Conservation (phyloP, 2,113 vertebrate species). For the Gallinago paraguaiae region DNA sequence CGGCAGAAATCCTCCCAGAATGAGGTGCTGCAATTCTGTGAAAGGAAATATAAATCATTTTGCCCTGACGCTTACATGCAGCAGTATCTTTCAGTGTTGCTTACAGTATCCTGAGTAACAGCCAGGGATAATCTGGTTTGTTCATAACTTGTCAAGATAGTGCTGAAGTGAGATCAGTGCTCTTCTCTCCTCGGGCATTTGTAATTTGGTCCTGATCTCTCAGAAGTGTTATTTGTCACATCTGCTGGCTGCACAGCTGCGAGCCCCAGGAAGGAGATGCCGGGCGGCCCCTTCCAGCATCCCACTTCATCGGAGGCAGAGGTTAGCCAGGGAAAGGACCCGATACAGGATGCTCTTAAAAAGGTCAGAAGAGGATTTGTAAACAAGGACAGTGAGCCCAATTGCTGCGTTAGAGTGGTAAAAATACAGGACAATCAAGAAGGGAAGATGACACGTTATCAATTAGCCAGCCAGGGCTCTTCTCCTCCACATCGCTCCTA, state of each 20-base stretch:
- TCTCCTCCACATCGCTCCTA: background rate
- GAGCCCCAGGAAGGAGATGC: background rate
- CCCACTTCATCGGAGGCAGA: fast-evolving
- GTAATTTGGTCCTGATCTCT: background rate
- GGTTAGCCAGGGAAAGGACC: background rate
- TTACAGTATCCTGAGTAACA: background rate
- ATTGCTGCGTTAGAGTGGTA: background rate
- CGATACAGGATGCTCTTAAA: fast-evolving
- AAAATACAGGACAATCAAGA: background rate
- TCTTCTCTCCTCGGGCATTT: background rate
- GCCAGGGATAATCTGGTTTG: background rate
- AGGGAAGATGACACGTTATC: background rate
- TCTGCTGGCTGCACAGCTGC: background rate
- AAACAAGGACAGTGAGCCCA: background rate
- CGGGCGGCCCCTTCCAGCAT: background rate
- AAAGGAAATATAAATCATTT: background rate
- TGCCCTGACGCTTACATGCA: fast-evolving
- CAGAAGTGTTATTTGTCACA: background rate
- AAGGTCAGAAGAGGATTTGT: background rate
- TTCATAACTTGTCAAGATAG: background rate
- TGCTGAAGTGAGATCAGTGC: fast-evolving
- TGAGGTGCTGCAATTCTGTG: background rate
- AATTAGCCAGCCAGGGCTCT: background rate
- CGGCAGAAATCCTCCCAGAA: background rate
- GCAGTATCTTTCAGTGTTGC: background rate